phyloP scores from a whole-genome alignment of 2,113 vertebrate genomes.

The Coptodon rendalli region DNA sequence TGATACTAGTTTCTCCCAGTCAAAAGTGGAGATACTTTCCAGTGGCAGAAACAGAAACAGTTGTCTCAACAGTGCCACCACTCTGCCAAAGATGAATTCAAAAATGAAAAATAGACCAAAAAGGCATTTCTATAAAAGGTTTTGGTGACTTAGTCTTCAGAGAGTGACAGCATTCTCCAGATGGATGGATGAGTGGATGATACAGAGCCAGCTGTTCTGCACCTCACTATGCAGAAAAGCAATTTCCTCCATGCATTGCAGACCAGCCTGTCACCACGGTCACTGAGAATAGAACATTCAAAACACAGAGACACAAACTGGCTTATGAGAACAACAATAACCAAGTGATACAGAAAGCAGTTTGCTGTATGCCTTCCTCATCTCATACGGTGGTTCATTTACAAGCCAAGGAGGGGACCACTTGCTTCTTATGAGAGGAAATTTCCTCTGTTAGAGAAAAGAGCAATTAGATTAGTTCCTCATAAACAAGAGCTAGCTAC shows the following conservation, averaged over 20 bases:
- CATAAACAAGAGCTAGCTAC: background rate
- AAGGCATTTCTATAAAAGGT: background rate
- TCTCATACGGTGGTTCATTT: background rate
- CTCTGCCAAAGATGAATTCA: background rate
- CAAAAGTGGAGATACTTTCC: background rate
- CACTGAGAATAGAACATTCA: background rate
- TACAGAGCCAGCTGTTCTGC: background rate
- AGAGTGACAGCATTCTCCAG: background rate
- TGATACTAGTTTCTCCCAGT: background rate
- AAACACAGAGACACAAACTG: background rate
- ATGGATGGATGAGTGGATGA: background rate
- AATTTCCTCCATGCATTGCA: background rate
- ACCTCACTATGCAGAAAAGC: background rate
- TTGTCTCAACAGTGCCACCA: background rate
- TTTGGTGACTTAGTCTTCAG: background rate
- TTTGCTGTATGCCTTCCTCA: background rate
- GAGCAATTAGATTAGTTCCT: background rate
- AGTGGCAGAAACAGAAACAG: background rate
- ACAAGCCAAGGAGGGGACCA: background rate
- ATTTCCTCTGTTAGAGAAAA: background rate
- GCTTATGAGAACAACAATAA: background rate
- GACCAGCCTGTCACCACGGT: background rate
- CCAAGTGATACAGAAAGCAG: background rate
- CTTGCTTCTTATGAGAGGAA: background rate
- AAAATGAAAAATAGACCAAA: background rate